These are phyloP conservation scores for Belgica antarctica DNA, from an alignment of 2,888 invertebrate genomes.

Conservation along the genomic window DNA sequence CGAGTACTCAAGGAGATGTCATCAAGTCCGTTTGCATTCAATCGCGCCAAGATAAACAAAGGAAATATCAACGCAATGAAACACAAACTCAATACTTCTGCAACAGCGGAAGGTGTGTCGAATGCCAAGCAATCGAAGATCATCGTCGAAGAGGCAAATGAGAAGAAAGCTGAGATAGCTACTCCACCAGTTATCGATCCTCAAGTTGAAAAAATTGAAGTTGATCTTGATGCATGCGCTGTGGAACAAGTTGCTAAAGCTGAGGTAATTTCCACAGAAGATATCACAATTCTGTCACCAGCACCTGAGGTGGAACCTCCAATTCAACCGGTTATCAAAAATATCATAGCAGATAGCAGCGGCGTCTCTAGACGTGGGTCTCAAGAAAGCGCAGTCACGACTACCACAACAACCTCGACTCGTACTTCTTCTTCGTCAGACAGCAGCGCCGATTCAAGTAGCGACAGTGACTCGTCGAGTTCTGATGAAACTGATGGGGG, in stretches of 20 bases:
- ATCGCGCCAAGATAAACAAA: slow-evolving; percentile 54
- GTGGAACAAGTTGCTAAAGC: slow-evolving; percentile 45
- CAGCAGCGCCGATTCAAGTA: slow-evolving; percentile 53
- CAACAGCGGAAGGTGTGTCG: slow-evolving; percentile 48
- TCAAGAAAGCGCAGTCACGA: slow-evolving; percentile 54
- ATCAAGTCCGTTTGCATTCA: slow-evolving; percentile 57
- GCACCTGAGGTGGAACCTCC: slow-evolving; percentile 34
- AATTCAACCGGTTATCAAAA: slow-evolving; percentile 27
- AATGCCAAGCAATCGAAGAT: slow-evolving; percentile 34
- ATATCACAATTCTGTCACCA: too few relatives aligned
- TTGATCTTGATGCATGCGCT: slow-evolving; percentile 35
- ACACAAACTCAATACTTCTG: slow-evolving; percentile 46
- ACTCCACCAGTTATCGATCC: neutral
- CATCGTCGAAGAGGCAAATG: slow-evolving; percentile 35
- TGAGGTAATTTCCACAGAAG: slow-evolving; percentile 19
- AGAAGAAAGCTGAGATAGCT: neutral
- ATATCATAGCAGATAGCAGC: slow-evolving; percentile 44
- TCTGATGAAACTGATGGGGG: slow-evolving; percentile 49
- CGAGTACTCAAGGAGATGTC: slow-evolving; percentile 54
- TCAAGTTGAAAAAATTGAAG: slow-evolving; percentile 16
- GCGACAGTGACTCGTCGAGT: slow-evolving; percentile 61
- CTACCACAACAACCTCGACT: slow-evolving; percentile 52
- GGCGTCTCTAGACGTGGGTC: slow-evolving; percentile 52
- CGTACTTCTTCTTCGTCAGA: slow-evolving; percentile 15
- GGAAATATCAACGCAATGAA: slow-evolving; percentile 14